Conservation (phyloP, 2,797 vertebrate genomes). For the Clarias platycephalus region DNA sequence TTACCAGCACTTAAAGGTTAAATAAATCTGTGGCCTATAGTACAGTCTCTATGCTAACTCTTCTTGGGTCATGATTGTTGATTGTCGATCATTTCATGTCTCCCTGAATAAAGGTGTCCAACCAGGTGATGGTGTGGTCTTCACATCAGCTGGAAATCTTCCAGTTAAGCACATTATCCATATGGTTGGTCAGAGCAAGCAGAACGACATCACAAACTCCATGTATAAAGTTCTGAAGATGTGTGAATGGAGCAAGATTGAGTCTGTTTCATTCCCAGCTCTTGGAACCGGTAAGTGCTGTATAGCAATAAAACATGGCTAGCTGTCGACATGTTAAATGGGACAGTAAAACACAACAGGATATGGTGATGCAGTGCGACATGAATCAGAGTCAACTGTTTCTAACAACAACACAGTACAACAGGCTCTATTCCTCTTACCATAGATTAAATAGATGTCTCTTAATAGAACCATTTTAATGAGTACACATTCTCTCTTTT, state of each 20-base stretch:
- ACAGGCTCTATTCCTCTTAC: neutral
- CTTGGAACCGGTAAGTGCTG: constrained; percentile 62
- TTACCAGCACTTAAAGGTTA: neutral
- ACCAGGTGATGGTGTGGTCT: constrained; percentile 55
- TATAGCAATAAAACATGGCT: neutral
- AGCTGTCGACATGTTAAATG: too few species aligned
- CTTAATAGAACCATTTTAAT: neutral
- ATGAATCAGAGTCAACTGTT: neutral
- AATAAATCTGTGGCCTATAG: too few species aligned
- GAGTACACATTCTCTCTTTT: neutral
- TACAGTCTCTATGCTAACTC: neutral
- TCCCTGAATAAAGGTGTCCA: constrained; percentile 54
- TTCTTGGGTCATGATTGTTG: neutral
- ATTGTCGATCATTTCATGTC: neutral
- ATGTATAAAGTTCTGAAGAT: constrained; percentile 58
- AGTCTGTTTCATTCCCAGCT: constrained; percentile 65
- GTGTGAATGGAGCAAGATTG: constrained; percentile 59
- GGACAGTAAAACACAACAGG: neutral
- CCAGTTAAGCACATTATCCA: constrained; percentile 61
- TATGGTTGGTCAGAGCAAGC: constrained; percentile 62
- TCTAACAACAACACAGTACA: neutral
- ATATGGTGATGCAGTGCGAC: too few species aligned
- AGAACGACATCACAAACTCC: constrained; percentile 53
- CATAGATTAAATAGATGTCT: neutral
- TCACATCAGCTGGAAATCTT: constrained; percentile 63